These are phyloP conservation scores for Drosophila seguyi DNA, from an alignment of 1,140 invertebrate species.

Conservation along the genomic window DNA sequence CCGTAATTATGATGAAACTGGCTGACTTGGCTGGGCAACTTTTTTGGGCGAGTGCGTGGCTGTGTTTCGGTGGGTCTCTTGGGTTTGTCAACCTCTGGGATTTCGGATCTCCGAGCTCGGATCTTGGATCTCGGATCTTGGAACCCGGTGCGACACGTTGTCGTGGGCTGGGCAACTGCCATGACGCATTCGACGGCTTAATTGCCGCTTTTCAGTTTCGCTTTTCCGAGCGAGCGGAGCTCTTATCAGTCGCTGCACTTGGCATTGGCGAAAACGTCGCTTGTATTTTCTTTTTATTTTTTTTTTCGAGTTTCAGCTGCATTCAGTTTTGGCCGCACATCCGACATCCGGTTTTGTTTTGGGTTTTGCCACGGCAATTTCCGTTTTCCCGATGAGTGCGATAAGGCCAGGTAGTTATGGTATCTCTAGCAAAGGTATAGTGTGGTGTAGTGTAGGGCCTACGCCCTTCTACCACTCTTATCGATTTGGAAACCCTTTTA, in stretches of 20 bases:
- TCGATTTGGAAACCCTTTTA: slow-evolving; percentile 35
- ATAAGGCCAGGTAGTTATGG: slow-evolving; percentile 9
- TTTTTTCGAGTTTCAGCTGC: slow-evolving; percentile 26
- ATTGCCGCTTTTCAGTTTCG: slow-evolving; percentile 41
- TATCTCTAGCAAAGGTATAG: background rate
- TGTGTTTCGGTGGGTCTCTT: slow-evolving; percentile 20
- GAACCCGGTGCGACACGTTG: slow-evolving; percentile 6
- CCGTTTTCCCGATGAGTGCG: slow-evolving; percentile 29
- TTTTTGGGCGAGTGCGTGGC: slow-evolving; percentile 52
- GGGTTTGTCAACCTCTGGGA: slow-evolving; percentile 60
- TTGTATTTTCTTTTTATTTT: slow-evolving; percentile 46
- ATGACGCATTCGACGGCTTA: slow-evolving; percentile 54
- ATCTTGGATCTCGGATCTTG: slow-evolving; percentile 4
- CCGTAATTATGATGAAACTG: slow-evolving; percentile 73
- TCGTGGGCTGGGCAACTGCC: slow-evolving; percentile 40
- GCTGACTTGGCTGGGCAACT: slow-evolving; percentile 50
- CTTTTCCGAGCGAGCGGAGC: slow-evolving; percentile 29
- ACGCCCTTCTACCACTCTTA: background rate
- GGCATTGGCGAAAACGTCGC: slow-evolving; percentile 34
- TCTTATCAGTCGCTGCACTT: slow-evolving; percentile 56
- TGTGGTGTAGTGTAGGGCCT: slow-evolving; percentile 1
- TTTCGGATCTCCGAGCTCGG: slow-evolving; percentile 7
- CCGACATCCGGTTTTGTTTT: slow-evolving; percentile 49
- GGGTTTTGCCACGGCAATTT: slow-evolving; percentile 37
- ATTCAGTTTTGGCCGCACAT: slow-evolving; percentile 35